Conservation (phyloP, 1,140 invertebrate genomes). For the Eupeodes corollae region DNA sequence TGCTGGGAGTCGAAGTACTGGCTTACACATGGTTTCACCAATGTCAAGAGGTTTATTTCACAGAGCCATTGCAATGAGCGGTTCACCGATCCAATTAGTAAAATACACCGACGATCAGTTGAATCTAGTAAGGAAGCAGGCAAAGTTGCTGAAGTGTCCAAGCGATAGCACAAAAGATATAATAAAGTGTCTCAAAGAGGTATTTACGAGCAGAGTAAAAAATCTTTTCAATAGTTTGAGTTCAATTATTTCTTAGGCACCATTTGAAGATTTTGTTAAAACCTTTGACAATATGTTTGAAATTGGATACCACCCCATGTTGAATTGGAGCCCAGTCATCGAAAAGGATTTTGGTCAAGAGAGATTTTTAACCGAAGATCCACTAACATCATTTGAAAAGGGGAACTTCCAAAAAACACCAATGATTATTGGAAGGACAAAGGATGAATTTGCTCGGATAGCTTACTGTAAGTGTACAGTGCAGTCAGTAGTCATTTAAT, state of each 20-base stretch:
- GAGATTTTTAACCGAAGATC: conserved; percentile 47
- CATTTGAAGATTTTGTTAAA: conserved; percentile 40
- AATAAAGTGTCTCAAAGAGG: conserved; percentile 47
- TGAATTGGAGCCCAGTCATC: conserved; percentile 48
- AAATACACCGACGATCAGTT: conserved; percentile 37
- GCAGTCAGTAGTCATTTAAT: conserved; percentile 33
- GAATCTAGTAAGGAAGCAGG: conserved; percentile 48
- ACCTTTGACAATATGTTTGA: conserved; percentile 32
- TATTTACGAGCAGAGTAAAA: conserved; percentile 2
- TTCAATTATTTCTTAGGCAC: neutral
- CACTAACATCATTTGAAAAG: conserved; percentile 39
- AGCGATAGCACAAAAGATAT: conserved; percentile 42
- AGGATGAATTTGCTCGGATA: conserved; percentile 45
- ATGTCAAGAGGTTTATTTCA: conserved; percentile 32
- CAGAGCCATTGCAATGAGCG: conserved; percentile 38
- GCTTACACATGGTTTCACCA: conserved; percentile 48
- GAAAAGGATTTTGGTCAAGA: conserved; percentile 51
- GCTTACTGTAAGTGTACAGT: conserved; percentile 25
- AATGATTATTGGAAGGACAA: conserved; percentile 45
- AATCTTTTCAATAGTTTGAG: too few species aligned
- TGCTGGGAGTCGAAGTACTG: conserved; percentile 48
- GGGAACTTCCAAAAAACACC: conserved; percentile 48
- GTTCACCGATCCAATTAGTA: conserved; percentile 36
- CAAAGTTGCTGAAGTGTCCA: conserved; percentile 50
- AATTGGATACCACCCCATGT: conserved; percentile 37